Conservation (phyloP, 2,113 vertebrate species). For the Hippocampus comes region DNA sequence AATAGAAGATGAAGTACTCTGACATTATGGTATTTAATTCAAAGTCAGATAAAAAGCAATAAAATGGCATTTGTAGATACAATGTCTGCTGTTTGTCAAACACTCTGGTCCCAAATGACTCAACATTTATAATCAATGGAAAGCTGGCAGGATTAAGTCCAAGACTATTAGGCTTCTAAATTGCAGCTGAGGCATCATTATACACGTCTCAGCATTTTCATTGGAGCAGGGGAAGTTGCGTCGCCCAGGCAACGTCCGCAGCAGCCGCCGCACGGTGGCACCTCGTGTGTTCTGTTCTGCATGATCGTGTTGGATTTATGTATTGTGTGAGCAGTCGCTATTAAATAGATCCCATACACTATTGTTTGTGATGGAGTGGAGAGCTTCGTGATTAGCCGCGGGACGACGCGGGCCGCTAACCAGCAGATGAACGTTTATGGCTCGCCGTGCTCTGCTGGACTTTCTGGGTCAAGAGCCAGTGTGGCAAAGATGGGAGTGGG, state of each 20-base stretch:
- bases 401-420: slow-evolving; percentile 54
- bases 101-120: background rate
- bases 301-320: slow-evolving; percentile 14
- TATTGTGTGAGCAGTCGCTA: slow-evolving; percentile 5
- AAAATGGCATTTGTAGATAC: background rate
- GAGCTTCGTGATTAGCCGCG: slow-evolving; percentile 46
- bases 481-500: slow-evolving; percentile 49
- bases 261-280: slow-evolving; percentile 10
- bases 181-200: slow-evolving; percentile 20
- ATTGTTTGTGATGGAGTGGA: slow-evolving; percentile 27
- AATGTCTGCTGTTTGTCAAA: background rate
- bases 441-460: slow-evolving; percentile 54
- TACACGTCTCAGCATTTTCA: slow-evolving; percentile 38
- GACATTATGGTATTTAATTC: background rate
- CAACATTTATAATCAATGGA: background rate
- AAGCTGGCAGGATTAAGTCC: background rate
- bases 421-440: slow-evolving; percentile 69
- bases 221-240: slow-evolving; percentile 15
- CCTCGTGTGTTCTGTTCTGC: slow-evolving; percentile 31
- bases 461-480: slow-evolving; percentile 69
- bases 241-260: slow-evolving; percentile 20
- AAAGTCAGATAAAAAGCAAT: background rate
- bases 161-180: slow-evolving; percentile 5
- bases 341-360: slow-evolving; percentile 8
- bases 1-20: background rate